Evolutionary conservation across 2,113 vertebrate genomes (phyloP), one percentile per base, ranked within the genome.

Genomic region (Oophaga pumilio): DNA sequence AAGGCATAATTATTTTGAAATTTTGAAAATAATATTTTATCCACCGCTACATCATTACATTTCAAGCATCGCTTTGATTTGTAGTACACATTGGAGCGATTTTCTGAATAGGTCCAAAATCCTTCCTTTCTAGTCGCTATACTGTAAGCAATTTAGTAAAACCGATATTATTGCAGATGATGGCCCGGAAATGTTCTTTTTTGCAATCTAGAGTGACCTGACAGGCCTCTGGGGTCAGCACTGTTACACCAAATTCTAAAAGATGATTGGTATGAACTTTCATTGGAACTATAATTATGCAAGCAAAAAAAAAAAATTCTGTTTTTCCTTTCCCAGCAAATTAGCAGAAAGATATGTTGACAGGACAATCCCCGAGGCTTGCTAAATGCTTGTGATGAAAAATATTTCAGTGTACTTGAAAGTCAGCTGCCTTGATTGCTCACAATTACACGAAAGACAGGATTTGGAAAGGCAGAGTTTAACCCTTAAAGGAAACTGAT

Each of bases 291-390:
- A 82, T 74, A 88, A 88, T 84, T 88, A 84, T 88, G 24, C 76
- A 84, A 66, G 78, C 24, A 60, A 83, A 76, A 82, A 83, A 76
- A 82, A 88, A 88, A 74, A 83, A 52, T 77, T 84, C 81, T 84
- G 81, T 84, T 84, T 84, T 84, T 68, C 49, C 26, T 88, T 84
- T 77, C 57, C 87, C 60, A 84, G 87, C 87, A 88, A 88, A 88
- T 88, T 88, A 88, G 81, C 73, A 77, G 73, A 68, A 88, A 77
- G 81, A 88, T 84, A 88, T 88, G 87, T 88, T 88, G 87, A 88
- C 87, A 88, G 80, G 73, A 76, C 80, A 84, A 84, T 88, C 87
- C 87, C 87, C 11, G 59, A 84, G 87, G 87, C 87, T 62, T 77
- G 71, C 80, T 84, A 84, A 88, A 84, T 66, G 71, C 73, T 83